A percentile compares a stretch with the other conserved stretches of the same genome.
phyloP scores from a whole-genome alignment of 2,888 invertebrate species.

The Ypsolopha scabrella region DNA sequence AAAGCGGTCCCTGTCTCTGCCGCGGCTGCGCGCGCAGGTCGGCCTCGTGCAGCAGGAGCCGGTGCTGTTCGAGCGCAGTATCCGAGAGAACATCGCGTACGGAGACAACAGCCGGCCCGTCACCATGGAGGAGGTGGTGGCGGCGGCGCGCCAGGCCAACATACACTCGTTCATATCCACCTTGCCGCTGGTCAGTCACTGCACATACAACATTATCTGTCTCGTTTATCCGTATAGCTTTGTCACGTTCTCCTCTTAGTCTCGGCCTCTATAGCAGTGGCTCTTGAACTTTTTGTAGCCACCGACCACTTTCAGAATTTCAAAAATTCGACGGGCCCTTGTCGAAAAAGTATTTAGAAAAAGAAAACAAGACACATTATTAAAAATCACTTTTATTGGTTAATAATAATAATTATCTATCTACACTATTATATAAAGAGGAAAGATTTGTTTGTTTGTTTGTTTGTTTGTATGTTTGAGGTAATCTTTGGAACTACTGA shows the following conservation, averaged over 20 bases:
- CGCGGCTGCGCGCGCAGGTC: constrained; percentile 75
- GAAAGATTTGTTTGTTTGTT: too few species aligned
- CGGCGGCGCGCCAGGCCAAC: constrained; percentile 79
- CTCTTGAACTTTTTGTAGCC: too few species aligned
- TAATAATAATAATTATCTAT: too few species aligned
- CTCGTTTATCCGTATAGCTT: background rate
- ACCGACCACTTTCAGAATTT: background rate
- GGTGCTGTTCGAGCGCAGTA: constrained; percentile 81
- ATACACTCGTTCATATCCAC: constrained; percentile 80
- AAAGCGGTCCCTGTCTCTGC: constrained; percentile 69
- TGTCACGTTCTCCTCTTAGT: background rate
- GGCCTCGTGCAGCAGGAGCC: constrained; percentile 90
- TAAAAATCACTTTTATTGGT: too few species aligned
- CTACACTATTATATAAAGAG: too few species aligned
- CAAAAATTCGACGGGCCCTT: background rate
- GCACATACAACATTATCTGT: background rate
- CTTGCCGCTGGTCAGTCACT: constrained; percentile 71
- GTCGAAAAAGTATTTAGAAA: background rate
- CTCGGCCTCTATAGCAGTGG: background rate
- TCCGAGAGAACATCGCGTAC: constrained; percentile 89
- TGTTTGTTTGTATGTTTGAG: too few species aligned
- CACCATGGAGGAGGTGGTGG: constrained; percentile 76
- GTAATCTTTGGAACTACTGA: too few species aligned
- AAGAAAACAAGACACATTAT: too few species aligned
- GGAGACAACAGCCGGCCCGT: constrained; percentile 75